Evolutionary conservation across 1,140 invertebrate species (phyloP), one percentile per base, ranked within the genome.

Genomic region (Stegodyphus mimosarum): DNA sequence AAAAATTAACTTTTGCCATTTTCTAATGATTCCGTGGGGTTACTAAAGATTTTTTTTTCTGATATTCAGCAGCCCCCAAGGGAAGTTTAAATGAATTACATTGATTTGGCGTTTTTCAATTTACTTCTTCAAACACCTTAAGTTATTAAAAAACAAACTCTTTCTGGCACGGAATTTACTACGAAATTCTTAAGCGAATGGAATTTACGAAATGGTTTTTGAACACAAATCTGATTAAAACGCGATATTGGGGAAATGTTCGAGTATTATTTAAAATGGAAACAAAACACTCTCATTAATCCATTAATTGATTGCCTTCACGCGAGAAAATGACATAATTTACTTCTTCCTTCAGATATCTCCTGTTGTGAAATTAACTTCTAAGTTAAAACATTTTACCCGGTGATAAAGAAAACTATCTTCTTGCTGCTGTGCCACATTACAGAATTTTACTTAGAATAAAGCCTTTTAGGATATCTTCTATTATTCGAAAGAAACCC

Each of bases 21-120:
- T 76, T 15, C 51, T 84, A 84, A 84, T 76, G 81, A 84, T 75
- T 76, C 81, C 81, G 81, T 74, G 81, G 81, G 79, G 81, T 75
- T 60, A 67, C 52, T 18, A 13, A 63, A 69, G 17, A 13, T 72
- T 72, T 81, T 84, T 83, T 75, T 75, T 76, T 76, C 18, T 6
- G 2, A 18, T 48, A 51, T 17, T 53, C 33, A 18, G 49, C 53
- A 63, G 52, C 48, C 6, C 49, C 33, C 52, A 66, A 17, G n/a
- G 2, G 18, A 63, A 69, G 60, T n/a, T 84, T 84, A 84, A 84
- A 84, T 84, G 81, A 84, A 76, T 63, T 49, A 55, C 81, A 84
- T 84, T 84, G 81, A 84, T 84, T 84, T 84, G 81, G 70, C 71
- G 81, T 84, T 84, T 84, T 84, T 84, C 81, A 84, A 84, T 84